Base-by-base conservation (phyloP, 2,888 invertebrate genomes). In the Willowsia nigromaculata region DNA sequence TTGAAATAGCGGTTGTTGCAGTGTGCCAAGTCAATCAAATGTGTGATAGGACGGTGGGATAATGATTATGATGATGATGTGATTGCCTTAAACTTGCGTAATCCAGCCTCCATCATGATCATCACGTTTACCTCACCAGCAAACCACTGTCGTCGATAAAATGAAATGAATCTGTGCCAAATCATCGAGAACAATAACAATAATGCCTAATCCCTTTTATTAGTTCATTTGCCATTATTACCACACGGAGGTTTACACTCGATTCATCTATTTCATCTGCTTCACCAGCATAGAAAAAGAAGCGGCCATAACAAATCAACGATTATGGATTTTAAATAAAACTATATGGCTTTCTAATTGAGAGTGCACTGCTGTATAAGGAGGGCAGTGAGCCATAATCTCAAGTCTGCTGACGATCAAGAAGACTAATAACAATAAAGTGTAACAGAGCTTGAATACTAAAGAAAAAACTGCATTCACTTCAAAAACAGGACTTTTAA, bases 171-270 rank as follows among this genome's bases (percentile, higher is more conserved):
- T 83, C 68, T 33, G 83, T 83, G 83, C 83, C 83, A 83, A 83
- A 83, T 83, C 50, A 83, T 71, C 68, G 71, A 71, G 83, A 83
- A 83, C 62, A 82, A 81, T 81, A 40, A 59, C 81, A 81, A 59
- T 81, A 81, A 59, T 78, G 9, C 53, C 78, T 78, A 81, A 81
- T 78, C 53, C 53, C 53, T 78, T 78, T 78, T 78, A 78, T 78
- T 78, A 53, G 78, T 33, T 11, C 78, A 78, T 78, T 78, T 78
- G 2, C 78, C 30, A 78, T 33, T 33, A 78, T 18, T 33, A 33
- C 50, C 50, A 47, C 71, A 1, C 40, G 25, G 15, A 11, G 33
- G 18, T 0, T n/a, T 25, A 1, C n/a, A 11, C 27, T 74, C 1
- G 1, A n/a, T n/a, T n/a, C n/a, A n/a, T n/a, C 18, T 25, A 40